These are phyloP conservation scores for Cyprinus carpio DNA, from an alignment of 2,113 vertebrate genomes.

Conservation along the genomic window DNA sequence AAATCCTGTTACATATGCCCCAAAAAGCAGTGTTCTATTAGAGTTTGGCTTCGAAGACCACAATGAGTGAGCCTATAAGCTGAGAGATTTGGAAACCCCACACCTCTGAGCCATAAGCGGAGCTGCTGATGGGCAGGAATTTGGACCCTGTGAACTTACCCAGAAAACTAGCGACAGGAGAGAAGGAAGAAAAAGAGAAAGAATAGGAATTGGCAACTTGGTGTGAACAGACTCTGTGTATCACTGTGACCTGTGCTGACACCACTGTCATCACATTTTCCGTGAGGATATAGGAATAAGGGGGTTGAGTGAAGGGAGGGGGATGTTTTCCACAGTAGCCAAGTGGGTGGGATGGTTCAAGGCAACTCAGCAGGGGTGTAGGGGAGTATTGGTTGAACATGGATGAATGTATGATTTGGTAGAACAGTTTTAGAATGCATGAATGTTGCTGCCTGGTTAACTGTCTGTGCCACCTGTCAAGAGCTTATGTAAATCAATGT, in stretches of 20 bases:
- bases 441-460: not conserved
- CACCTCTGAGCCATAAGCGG: conserved; percentile 32
- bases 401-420: conserved; percentile 42
- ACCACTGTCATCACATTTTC: conserved; percentile 83
- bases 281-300: conserved; percentile 36
- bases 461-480: conserved; percentile 5
- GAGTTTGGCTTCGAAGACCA: conserved; percentile 3
- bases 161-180: conserved; percentile 47
- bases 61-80: conserved; percentile 17
- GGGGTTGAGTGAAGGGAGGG: conserved; percentile 52
- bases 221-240: conserved; percentile 79
- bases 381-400: conserved; percentile 3
- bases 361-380: conserved; percentile 50
- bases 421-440: conserved; percentile 13
- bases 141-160: conserved; percentile 50
- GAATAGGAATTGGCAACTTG: conserved; percentile 60
- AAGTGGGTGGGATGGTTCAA: conserved; percentile 55
- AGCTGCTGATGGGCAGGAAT: conserved; percentile 62
- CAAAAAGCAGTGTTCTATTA: not conserved
- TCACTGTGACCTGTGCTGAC: conserved; percentile 81
- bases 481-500: conserved; percentile 2
- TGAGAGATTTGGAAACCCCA: conserved; percentile 40
- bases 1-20: not conserved
- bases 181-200: conserved; percentile 51
- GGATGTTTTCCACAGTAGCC: conserved; percentile 55